Base-by-base conservation (phyloP, 2,113 vertebrate genomes). In the Hypocryptadius cinnamomeus region DNA sequence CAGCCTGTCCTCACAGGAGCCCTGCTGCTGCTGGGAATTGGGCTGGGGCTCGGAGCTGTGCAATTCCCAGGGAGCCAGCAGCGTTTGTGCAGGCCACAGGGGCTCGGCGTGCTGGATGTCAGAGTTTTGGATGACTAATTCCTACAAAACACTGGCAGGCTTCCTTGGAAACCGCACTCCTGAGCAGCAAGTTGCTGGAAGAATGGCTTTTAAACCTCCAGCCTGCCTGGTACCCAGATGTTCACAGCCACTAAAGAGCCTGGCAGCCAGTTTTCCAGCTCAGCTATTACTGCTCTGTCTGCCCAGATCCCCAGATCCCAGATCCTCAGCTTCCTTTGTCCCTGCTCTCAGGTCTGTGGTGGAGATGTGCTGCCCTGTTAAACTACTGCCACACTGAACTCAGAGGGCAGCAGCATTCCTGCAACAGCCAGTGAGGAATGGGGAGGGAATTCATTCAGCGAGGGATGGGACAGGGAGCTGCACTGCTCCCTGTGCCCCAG, bases 111-210 rank as follows among this genome's bases (percentile, higher is more conserved):
- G 24, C 23, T 56, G 53, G 44, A n/a, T 89, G 64, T 45, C 44
- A 16, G 48, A 45, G 85, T 37, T 91, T 79, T 73, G 74, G 74
- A 61, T 93, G 70, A 91, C 85, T 94, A 61, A 91, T 89, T 89
- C 81, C 92, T 87, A 79, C 79, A 81, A 90, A 94, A 83, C 50
- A 40, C 66, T 85, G 89, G 53, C 91, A 76, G 44, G 81, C 59
- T 79, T 79, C 65, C 81, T 68, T 0, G 5, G 42, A 77, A 92
- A 64, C 80, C 88, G 86, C 80, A 13, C 40, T 88, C 66, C 70
- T 27, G 54, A 92, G 82, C 73, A 87, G 82, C 79, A 66, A 57
- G 88, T 33, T 72, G 48, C 90, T 91, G 79, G 50, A 85, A 90
- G 82, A 94, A 79, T 24, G 45, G 60, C 82, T 85, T 89, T 87